phyloP scores from a whole-genome alignment of 2,888 invertebrate species.

The Lumbricus terrestris region DNA sequence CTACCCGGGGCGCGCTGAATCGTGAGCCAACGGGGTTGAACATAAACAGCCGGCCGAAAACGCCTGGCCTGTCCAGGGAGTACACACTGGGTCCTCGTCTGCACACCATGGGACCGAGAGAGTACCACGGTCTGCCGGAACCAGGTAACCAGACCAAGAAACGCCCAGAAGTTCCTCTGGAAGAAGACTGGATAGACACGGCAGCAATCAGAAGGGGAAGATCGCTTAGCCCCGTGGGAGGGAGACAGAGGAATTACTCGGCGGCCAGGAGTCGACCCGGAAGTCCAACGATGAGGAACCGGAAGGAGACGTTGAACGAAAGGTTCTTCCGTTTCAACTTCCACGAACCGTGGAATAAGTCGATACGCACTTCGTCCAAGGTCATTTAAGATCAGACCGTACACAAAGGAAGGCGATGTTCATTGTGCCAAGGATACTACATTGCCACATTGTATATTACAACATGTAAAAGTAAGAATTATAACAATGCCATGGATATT shows the following conservation, averaged over 20 bases:
- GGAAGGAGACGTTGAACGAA: not conserved
- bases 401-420: not conserved
- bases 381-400: not conserved
- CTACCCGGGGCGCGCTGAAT: too few species aligned
- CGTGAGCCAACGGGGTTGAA: too few species aligned
- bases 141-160: not conserved
- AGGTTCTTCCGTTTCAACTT: constrained; percentile 8
- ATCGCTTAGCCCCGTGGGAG: not conserved
- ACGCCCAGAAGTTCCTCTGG: not conserved
- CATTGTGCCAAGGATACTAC: not conserved
- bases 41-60: too few species aligned
- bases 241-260: not conserved
- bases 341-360: not conserved
- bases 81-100: not conserved
- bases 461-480: too few species aligned
- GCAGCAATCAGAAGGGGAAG: not conserved
- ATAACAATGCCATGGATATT: not conserved
- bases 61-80: not conserved
- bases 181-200: not conserved
- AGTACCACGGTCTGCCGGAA: not conserved
- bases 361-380: not conserved
- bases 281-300: not conserved
- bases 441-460: not conserved
- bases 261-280: not conserved
- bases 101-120: not conserved